phyloP scores from a whole-genome alignment of 2,888 invertebrate species.

The Plutella xylostella region DNA sequence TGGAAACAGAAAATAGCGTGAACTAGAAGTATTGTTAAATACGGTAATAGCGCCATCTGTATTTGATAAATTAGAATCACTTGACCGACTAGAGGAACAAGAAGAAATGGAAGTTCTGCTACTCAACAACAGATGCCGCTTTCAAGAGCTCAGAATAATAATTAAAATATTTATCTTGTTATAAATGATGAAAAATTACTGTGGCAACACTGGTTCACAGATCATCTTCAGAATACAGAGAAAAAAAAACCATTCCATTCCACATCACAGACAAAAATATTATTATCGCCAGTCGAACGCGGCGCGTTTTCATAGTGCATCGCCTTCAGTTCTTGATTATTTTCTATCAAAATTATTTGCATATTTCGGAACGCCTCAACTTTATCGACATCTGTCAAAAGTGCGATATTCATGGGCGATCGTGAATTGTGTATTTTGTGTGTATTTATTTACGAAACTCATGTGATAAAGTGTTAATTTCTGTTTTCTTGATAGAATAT shows the following conservation, averaged over 20 bases:
- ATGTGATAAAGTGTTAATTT: constrained; percentile 35
- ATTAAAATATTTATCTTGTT: too few relatives aligned
- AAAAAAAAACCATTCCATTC: background rate
- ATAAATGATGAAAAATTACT: too few relatives aligned
- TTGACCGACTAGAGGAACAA: too few relatives aligned
- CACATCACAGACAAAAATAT: background rate
- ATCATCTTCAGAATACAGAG: too few relatives aligned
- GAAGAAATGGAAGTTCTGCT: too few relatives aligned
- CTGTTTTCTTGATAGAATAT: constrained; percentile 34
- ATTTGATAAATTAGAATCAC: too few relatives aligned
- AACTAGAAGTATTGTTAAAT: too few relatives aligned
- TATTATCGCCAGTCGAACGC: background rate
- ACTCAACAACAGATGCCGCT: too few relatives aligned
- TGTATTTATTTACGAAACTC: constrained; percentile 26
- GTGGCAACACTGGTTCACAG: constrained; percentile 1
- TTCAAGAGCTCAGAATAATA: too few relatives aligned
- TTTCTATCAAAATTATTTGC: constrained; percentile 18
- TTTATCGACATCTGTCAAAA: constrained; percentile 53
- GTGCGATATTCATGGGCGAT: constrained; percentile 19
- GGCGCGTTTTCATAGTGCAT: too few relatives aligned
- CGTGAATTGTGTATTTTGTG: constrained; percentile 31
- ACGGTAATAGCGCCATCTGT: too few relatives aligned
- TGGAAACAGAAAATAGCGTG: too few relatives aligned
- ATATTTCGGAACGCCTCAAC: constrained; percentile 37
- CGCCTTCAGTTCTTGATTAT: background rate